phyloP scores from a whole-genome alignment of 2,113 vertebrate genomes.

The Lota lota region DNA sequence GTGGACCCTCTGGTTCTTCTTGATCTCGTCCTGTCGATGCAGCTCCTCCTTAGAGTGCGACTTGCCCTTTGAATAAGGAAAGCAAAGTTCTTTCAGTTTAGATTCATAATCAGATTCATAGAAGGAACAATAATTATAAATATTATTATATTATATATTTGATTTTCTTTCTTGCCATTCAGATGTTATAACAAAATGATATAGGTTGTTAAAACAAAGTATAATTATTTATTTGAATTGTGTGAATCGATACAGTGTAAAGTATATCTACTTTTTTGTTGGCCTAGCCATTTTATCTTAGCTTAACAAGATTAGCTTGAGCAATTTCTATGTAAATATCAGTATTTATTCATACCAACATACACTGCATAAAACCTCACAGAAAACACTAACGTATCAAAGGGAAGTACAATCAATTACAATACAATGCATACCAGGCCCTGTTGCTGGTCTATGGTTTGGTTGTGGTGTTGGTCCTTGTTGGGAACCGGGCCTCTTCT shows the following conservation, averaged over 20 bases:
- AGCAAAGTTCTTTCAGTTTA: neutral
- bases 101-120: neutral
- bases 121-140: no score
- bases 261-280: no score
- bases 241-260: no score
- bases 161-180: no score
- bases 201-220: no score
- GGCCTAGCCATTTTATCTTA: no score
- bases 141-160: no score
- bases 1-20: constrained; percentile 69
- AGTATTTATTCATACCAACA: neutral
- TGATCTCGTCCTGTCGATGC: constrained; percentile 73
- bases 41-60: constrained; percentile 69
- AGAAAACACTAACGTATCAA: neutral
- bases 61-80: constrained; percentile 48
- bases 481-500: constrained; percentile 46
- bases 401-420: neutral
- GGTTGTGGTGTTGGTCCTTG: constrained; percentile 53
- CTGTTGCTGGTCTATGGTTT: constrained; percentile 44
- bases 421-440: neutral
- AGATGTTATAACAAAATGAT: no score
- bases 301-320: no score
- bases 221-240: no score
- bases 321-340: no score
- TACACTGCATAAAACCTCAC: no score